phyloP scores from a whole-genome alignment of 2,113 vertebrate genomes.

The Amphiprion percula region DNA sequence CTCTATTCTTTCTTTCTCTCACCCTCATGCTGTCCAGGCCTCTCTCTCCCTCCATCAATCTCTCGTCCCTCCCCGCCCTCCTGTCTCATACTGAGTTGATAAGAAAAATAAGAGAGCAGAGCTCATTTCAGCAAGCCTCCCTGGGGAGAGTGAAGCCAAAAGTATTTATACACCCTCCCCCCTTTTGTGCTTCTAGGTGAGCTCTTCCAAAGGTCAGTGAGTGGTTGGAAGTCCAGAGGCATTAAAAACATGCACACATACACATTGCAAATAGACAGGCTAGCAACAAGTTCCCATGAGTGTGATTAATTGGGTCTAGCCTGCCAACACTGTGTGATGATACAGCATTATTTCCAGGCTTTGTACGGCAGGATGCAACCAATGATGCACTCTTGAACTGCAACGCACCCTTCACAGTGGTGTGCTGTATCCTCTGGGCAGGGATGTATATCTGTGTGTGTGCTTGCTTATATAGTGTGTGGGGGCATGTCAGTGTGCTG shows the following conservation, averaged over 20 bases:
- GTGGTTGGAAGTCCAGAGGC: slow-evolving; percentile 47
- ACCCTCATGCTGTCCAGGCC: slow-evolving; percentile 15
- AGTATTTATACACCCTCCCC: slow-evolving; percentile 58
- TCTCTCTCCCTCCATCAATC: slow-evolving; percentile 29
- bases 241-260: slow-evolving; percentile 44
- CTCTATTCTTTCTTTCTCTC: slow-evolving; percentile 5
- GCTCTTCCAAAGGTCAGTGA: slow-evolving; percentile 59
- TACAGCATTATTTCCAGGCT: slow-evolving; percentile 45
- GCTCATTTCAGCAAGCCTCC: slow-evolving; percentile 61
- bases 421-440: neutral
- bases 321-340: slow-evolving; percentile 57
- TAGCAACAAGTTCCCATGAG: slow-evolving; percentile 48
- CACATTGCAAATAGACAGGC: slow-evolving; percentile 46
- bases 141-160: slow-evolving; percentile 58
- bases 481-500: neutral
- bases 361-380: slow-evolving; percentile 27
- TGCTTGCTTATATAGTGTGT: neutral
- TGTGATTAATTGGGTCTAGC: slow-evolving; percentile 56
- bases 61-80: slow-evolving; percentile 1
- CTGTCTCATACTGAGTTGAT: slow-evolving; percentile 44
- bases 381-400: neutral
- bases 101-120: slow-evolving; percentile 60
- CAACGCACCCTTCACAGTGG: slow-evolving; percentile 5
- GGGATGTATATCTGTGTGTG: neutral
- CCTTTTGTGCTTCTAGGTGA: slow-evolving; percentile 42